Base-by-base conservation (phyloP, 2,888 invertebrate genomes). In the Orchesella flavescens region DNA sequence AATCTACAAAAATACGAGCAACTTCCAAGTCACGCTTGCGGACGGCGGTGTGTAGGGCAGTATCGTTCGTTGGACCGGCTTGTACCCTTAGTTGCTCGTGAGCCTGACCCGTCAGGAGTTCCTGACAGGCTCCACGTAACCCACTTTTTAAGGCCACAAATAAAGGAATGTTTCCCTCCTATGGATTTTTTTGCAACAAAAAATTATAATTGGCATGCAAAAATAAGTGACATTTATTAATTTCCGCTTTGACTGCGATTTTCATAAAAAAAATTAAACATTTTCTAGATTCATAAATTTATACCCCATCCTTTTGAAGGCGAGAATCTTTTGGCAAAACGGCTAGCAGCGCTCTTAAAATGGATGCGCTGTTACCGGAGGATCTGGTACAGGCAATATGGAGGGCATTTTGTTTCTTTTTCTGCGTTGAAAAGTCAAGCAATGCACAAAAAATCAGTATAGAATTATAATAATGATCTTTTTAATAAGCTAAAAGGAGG, bases 31-130 rank as follows among this genome's bases (percentile, higher is more conserved):
- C 98, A 89, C 95, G 93, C 89, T 96, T 93, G 89, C 97, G 92
- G n/a, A 96, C 96, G 43, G 98, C 98, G 89, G 99, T 92, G 92
- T 99, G 99, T 68, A 99, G 92, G 21, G 97, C 96, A 17, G 97
- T 96, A 90, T 99, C 98, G 61, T 97, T 97, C 89, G 94, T 95
- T 68, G 84, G 84, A 19, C 88, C 88, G 0, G 86, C 77, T 23
- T 86, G 78, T 15, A 78, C 85, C 43, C 87, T 94, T 65, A 97
- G 92, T 91, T 98, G 98, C 89, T 96, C 96, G 72, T 95, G 94
- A 73, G 96, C 94, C 91, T 95, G 95, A 89, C 95, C 94, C 89
- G 95, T 93, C 87, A 99, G 93, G 76, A 99, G 93, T 91, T 98
- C 97, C 87, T 97, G 94, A 90, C 96, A 96, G 93, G 98, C 97